Evolutionary conservation across 2,113 vertebrate genomes (phyloP).

Genomic region (Gobiocypris rarus): DNA sequence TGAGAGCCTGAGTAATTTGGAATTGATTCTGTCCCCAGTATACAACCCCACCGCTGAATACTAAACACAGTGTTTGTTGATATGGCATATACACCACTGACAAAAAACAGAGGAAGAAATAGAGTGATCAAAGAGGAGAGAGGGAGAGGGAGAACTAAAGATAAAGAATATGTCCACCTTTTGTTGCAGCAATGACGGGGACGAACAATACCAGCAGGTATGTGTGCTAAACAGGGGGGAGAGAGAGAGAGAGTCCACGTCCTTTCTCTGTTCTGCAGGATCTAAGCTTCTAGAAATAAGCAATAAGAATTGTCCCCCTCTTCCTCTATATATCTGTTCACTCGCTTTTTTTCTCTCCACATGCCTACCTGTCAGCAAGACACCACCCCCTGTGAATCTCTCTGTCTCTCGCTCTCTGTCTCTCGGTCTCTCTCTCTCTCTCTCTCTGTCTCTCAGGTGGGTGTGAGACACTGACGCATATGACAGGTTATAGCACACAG

Average conservation of each 20-base stretch:
- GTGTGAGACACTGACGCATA: constrained; percentile 63
- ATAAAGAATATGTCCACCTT: constrained; percentile 52
- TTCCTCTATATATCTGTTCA: constrained; percentile 27
- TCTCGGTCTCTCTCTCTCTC: constrained; percentile 40
- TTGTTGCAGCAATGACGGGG: constrained; percentile 24
- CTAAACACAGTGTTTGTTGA: constrained; percentile 58
- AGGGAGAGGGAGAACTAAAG: constrained; percentile 27
- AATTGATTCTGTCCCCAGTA: constrained; percentile 73
- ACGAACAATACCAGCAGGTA: constrained; percentile 26
- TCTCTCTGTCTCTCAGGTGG: constrained; percentile 60
- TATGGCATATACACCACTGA: background rate
- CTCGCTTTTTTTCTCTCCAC: constrained; percentile 17
- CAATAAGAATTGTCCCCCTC: constrained; percentile 46
- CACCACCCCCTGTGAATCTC: constrained; percentile 41
- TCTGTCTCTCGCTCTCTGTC: too few relatives aligned
- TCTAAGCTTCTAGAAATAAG: constrained; percentile 59
- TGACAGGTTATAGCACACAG: constrained; percentile 64
- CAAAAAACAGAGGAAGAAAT: constrained; percentile 52
- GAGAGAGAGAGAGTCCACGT: constrained; percentile 40
- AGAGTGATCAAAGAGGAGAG: constrained; percentile 50
- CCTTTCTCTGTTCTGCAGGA: constrained; percentile 50
- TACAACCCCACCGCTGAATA: constrained; percentile 59
- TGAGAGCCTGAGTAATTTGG: constrained; percentile 74
- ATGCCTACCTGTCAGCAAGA: constrained; percentile 50
- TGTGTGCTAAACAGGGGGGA: constrained; percentile 52